A percentile compares a stretch with the other conserved stretches of the same genome.
Conservation (phyloP, 2,113 vertebrate genomes). For the Nesospiza acunhae region DNA sequence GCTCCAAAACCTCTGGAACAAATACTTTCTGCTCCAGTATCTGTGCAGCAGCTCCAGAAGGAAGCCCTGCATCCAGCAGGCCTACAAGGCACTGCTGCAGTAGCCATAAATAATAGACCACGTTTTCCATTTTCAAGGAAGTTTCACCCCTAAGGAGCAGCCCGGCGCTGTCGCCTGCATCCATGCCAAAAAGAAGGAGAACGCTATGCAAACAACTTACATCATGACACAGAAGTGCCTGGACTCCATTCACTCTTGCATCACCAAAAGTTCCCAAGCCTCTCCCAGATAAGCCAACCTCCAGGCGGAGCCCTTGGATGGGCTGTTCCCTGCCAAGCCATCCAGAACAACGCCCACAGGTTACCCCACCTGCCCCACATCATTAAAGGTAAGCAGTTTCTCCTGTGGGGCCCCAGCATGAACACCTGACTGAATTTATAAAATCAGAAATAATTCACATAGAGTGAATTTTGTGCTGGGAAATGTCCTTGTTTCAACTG, state of each 20-base stretch:
- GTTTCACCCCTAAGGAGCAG: not conserved
- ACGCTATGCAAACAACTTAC: not conserved
- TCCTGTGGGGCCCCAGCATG: not conserved
- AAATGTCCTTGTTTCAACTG: not conserved
- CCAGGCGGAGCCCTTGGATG: not conserved
- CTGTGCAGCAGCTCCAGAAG: not conserved
- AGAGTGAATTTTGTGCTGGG: not conserved
- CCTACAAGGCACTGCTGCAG: not conserved
- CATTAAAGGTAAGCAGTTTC: not conserved
- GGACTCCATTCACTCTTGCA: not conserved
- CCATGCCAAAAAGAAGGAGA: not conserved
- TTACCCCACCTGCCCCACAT: not conserved
- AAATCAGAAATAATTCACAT: not conserved
- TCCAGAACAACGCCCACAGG: not conserved
- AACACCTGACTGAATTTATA: not conserved
- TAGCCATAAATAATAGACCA: not conserved
- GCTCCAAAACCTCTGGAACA: not conserved
- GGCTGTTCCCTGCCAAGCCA: not conserved
- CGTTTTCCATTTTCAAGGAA: not conserved
- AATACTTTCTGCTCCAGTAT: not conserved
- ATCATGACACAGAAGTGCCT: not conserved
- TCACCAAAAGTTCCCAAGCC: not conserved
- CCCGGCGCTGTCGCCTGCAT: accelerated
- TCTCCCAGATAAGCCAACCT: not conserved
- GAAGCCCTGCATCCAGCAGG: not conserved